Conservation (phyloP, 1,140 invertebrate genomes). For the Drosophila teissieri region DNA sequence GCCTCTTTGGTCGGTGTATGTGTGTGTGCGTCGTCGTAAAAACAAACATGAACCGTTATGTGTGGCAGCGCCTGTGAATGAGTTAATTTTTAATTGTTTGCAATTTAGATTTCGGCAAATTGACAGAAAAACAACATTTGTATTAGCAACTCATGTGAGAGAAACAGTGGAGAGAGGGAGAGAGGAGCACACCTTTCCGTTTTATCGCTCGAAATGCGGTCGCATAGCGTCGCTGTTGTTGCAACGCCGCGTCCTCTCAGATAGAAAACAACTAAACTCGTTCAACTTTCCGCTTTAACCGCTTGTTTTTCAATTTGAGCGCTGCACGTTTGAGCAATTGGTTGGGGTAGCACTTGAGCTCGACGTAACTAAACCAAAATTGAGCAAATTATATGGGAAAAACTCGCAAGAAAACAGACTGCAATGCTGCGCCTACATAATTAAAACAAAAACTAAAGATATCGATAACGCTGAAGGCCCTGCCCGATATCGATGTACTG, state of each 20-base stretch:
- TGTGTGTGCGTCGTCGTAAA: constrained; percentile 26
- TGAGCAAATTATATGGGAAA: constrained; percentile 65
- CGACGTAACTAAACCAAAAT: constrained; percentile 46
- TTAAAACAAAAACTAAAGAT: constrained; percentile 41
- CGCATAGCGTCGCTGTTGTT: constrained; percentile 64
- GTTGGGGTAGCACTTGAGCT: constrained; percentile 19
- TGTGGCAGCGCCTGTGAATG: constrained; percentile 29
- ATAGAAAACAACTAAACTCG: constrained; percentile 23
- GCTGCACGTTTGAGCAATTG: constrained; percentile 25
- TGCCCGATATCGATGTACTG: background rate
- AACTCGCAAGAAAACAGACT: constrained; percentile 57
- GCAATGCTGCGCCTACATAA: constrained; percentile 60
- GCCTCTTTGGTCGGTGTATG: constrained; percentile 5
- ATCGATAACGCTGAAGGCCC: background rate
- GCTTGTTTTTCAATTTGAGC: background rate
- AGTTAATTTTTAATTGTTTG: constrained; percentile 13
- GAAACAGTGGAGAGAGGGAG: constrained; percentile 11
- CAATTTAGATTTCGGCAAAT: constrained; percentile 33
- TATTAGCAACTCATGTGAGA: constrained; percentile 13
- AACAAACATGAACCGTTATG: constrained; percentile 26
- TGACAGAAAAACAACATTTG: constrained; percentile 8
- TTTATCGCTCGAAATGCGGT: constrained; percentile 58
- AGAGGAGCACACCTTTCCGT: constrained; percentile 19
- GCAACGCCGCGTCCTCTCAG: constrained; percentile 63
- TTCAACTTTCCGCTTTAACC: background rate